Evolutionary conservation across 2,888 invertebrate species (phyloP).

Genomic region (Rhagonycha fulva): DNA sequence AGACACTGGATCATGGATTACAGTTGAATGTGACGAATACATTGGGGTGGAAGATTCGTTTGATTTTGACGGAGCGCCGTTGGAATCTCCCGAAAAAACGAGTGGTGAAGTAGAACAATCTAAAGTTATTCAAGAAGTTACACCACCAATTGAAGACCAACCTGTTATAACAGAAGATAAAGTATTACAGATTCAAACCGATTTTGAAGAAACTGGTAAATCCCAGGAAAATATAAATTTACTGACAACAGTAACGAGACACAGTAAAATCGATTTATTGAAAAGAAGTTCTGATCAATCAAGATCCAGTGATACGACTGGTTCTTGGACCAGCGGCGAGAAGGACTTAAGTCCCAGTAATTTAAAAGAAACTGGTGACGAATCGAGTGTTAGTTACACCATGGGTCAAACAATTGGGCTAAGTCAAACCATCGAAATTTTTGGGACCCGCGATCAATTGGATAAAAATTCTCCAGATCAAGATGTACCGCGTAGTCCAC

Average conservation of each 20-base stretch:
- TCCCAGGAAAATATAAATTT: constrained; percentile 38
- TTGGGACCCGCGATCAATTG: constrained; percentile 67
- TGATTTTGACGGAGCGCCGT: constrained; percentile 54
- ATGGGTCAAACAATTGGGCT: constrained; percentile 79
- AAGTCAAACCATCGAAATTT: constrained; percentile 71
- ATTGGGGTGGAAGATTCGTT: constrained; percentile 68
- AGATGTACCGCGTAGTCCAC: constrained; percentile 44
- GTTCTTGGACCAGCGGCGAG: constrained; percentile 80
- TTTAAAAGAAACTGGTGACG: constrained; percentile 70
- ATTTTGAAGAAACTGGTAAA: constrained; percentile 19
- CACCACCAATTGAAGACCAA: background rate
- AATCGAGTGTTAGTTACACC: constrained; percentile 77
- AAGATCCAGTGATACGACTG: constrained; percentile 74
- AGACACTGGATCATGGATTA: constrained; percentile 71
- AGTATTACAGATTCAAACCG: constrained; percentile 21
- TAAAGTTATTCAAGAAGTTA: constrained; percentile 14
- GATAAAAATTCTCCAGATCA: constrained; percentile 50
- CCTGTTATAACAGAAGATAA: constrained; percentile 16
- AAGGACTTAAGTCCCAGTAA: constrained; percentile 67
- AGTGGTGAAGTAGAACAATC: constrained; percentile 16
- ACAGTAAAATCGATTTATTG: constrained; percentile 59
- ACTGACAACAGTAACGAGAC: constrained; percentile 57
- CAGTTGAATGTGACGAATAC: constrained; percentile 69
- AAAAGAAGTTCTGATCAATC: constrained; percentile 77
- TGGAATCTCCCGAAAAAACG: constrained; percentile 47